Conservation (phyloP, 2,113 vertebrate genomes). For the Leiothrix lutea region DNA sequence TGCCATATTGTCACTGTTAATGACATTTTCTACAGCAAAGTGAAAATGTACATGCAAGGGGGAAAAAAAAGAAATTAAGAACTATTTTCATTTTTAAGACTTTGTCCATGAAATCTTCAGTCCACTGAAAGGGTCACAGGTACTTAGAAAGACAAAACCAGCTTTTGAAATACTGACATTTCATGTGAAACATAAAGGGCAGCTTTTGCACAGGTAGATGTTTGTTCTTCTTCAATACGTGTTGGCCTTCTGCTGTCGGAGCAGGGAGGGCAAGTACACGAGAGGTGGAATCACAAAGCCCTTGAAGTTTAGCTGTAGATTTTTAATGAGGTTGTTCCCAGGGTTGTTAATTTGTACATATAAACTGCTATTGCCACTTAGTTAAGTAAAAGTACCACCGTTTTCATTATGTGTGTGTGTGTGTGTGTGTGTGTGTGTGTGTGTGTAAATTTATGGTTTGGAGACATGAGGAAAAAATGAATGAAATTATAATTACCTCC, state of each 20-base stretch:
- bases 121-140: neutral
- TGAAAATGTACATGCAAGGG: neutral
- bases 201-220: constrained; percentile 31
- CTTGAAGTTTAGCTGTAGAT: neutral
- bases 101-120: neutral
- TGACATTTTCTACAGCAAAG: neutral
- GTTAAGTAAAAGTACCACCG: neutral
- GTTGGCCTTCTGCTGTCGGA: neutral
- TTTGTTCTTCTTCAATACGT: constrained; percentile 36
- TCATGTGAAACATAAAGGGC: constrained; percentile 39
- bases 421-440: neutral
- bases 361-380: neutral
- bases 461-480: constrained; percentile 2
- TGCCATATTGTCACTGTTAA: neutral
- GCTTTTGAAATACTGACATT: constrained; percentile 33
- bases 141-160: constrained; percentile 4
- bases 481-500: constrained; percentile 1
- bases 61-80: neutral
- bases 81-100: neutral
- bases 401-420: neutral
- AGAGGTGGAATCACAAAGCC: constrained; percentile 3
- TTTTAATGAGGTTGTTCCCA: constrained; percentile 48
- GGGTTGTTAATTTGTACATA: neutral
- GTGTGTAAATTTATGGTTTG: neutral
- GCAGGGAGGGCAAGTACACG: neutral